Conservation (phyloP, 2,113 vertebrate genomes). For the Parotia lawesii region DNA sequence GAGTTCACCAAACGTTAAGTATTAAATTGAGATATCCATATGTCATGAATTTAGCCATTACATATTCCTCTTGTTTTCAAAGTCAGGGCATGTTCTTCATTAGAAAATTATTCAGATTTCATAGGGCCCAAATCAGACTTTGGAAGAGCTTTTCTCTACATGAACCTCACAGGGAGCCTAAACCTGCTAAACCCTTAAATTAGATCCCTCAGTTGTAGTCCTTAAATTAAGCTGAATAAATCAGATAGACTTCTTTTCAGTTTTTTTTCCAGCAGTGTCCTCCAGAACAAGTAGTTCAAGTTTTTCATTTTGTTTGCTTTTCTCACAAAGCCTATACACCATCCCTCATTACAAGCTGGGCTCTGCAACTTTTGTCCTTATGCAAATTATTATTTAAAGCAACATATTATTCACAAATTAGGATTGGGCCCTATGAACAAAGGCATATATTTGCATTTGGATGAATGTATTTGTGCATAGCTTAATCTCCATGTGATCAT, state of each 20-base stretch:
- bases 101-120: neutral
- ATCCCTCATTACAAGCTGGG: neutral
- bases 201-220: neutral
- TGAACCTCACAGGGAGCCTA: neutral
- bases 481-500: neutral
- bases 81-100: neutral
- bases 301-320: neutral
- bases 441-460: neutral
- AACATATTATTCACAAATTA: neutral
- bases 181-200: neutral
- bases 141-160: neutral
- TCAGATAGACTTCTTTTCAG: neutral
- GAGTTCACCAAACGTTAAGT: neutral
- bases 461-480: neutral
- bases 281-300: neutral
- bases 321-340: neutral
- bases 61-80: neutral
- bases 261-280: too few species aligned
- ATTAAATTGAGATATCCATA: neutral
- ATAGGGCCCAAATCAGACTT: neutral
- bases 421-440: neutral
- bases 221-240: constrained; percentile 14
- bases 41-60: neutral
- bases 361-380: neutral
- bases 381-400: neutral